Base-by-base conservation (phyloP, 2,797 vertebrate species). In the Echeneis naucrates region DNA sequence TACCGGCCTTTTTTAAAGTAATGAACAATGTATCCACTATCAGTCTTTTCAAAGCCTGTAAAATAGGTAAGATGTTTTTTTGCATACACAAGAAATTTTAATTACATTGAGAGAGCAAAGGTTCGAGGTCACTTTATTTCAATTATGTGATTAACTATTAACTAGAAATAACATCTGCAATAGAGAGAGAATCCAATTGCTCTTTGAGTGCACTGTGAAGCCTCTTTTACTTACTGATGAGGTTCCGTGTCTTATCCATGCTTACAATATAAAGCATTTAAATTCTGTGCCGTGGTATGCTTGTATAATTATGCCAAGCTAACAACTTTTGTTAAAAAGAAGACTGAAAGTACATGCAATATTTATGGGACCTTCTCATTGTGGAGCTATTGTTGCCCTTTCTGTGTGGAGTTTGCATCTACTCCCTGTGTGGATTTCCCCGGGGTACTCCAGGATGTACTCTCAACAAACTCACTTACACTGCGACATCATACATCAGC, bases 251-350 rank as follows among this genome's bases (percentile, higher is more conserved):
- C 42, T 56, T 61, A 33, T 51, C 9, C 37, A 35, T 30, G 23
- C 10, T 56, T 19, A 56, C n/a, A 54, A 14, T 17, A 35, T 64
- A 77, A 48, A 54, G 33, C 38, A 58, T 67, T 66, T 44, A 38
- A 47, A 4, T 24, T 45, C 33, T 33, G 9, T 65, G 40, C 21
- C 62, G 53, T 35, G 21, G 23, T 40, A 40, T 21, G 9, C 10
- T 48, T 21, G 17, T 62, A 21, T 64, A 42, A 71, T 70, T 56
- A 63, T 33, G 8, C 16, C 4, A 21, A 5, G 65, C 33, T 58
- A 45, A 48, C 57, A 72, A 66, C 45, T 44, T 54, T 30, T 30
- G 37, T 35, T 19, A 70, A 77, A 70, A 77, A 63, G 11, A 21
- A 64, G 50, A 60, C 24, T 32, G 27, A 33, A 30, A 35, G 60